Base-by-base conservation (phyloP, 2,113 vertebrate species). In the Phyllopteryx taeniolatus region DNA sequence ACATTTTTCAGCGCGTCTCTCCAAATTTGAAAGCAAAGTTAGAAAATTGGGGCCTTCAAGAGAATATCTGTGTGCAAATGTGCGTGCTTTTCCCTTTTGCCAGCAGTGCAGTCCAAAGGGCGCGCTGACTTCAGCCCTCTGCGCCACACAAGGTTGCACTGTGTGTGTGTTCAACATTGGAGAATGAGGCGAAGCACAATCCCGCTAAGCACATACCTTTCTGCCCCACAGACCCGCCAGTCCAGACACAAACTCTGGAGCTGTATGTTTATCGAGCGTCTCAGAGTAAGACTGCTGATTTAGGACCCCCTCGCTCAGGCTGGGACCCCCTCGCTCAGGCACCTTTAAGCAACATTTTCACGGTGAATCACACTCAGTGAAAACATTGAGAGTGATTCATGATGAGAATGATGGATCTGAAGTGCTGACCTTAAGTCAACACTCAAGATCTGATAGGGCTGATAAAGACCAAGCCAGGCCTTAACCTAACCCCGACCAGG, bases 61-160 rank as follows among this genome's bases (percentile, higher is more conserved):
- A 68, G 44, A 46, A 43, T 63, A 46, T 73, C 35, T 22, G 49
- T 56, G 46, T 72, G 47, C 73, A 73, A 75, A 57, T 57, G 63
- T 70, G 70, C 65, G 63, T 64, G 78, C 6, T 47, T 76, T 70
- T 31, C 73, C 76, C 54, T 80, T 77, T 73, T 75, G 77, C 79
- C 67, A 63, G 71, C 83, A 71, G 66, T 69, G 77, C 72, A 68
- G 49, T 79, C 78, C 76, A 75, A 88, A 47, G 86, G 83, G 20
- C 11, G 51, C 39, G 85, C 81, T 87, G 86, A 87, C 83, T 90
- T 86, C 79, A 85, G 76, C 80, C 60, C 51, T 87, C 77, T 39
- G 66, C 85, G 89, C 74, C 76, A 90, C 87, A 93, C 92, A 93
- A 90, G 90, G 90, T 90, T 66, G 82, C 88, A 90, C 88, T 93